Evolutionary conservation across 2,888 invertebrate species (phyloP).

Genomic region (Trichacis sp.): DNA sequence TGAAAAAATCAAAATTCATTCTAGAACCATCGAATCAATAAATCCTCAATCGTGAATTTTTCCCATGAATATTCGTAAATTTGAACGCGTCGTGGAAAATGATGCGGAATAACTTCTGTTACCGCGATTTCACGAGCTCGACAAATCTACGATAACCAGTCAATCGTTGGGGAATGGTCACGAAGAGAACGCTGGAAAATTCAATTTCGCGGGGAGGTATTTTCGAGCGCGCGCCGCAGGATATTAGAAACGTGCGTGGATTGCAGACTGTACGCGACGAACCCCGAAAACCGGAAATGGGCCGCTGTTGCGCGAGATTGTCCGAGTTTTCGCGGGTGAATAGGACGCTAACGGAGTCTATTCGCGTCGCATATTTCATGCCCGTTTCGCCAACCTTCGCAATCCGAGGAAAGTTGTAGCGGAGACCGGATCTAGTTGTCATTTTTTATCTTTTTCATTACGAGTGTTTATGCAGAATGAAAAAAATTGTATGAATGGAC

Average conservation of each 20-base stretch:
- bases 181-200: slow-evolving; percentile 23
- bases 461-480: too few species aligned
- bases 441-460: too few species aligned
- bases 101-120: background rate
- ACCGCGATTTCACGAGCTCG: slow-evolving; percentile 25
- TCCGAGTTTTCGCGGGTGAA: background rate
- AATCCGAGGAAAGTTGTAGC: too few species aligned
- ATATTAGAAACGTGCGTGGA: slow-evolving; percentile 63
- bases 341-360: background rate
- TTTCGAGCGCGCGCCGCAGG: slow-evolving; percentile 40
- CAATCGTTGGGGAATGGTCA: slow-evolving; percentile 17
- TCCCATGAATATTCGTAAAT: too few species aligned
- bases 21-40: too few species aligned
- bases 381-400: background rate
- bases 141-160: slow-evolving; percentile 8
- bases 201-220: slow-evolving; percentile 29
- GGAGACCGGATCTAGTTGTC: too few species aligned
- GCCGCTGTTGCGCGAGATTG: slow-evolving; percentile 24
- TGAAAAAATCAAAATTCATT: too few species aligned
- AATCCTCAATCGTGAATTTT: too few species aligned
- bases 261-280: slow-evolving; percentile 45
- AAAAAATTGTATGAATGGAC: too few species aligned
- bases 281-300: slow-evolving; percentile 48
- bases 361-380: background rate
- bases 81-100: too few species aligned